These are phyloP conservation scores for Procavia capensis DNA, from an alignment of 2,113 vertebrate species.

Conservation along the genomic window DNA sequence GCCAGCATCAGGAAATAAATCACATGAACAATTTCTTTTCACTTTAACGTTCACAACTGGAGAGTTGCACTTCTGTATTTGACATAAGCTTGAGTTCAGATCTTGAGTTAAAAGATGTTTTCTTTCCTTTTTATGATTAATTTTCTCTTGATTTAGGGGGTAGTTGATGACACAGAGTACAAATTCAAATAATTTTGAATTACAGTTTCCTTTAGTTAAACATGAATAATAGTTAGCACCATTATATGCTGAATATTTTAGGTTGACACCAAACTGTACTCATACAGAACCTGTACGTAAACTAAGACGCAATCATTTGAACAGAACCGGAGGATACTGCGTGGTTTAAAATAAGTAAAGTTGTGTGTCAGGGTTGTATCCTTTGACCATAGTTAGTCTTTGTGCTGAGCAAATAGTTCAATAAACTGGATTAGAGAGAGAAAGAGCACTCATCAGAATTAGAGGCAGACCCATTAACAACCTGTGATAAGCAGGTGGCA, in stretches of 20 bases:
- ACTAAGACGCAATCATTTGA: no score
- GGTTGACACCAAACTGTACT: background rate
- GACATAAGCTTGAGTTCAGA: background rate
- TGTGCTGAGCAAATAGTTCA: no score
- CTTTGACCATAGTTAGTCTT: no score
- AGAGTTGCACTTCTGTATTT: background rate
- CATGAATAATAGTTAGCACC: background rate
- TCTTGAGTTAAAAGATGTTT: background rate
- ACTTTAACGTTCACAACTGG: background rate
- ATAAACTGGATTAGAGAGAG: no score
- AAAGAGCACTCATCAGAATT: no score
- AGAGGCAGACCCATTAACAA: no score
- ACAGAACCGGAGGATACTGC: no score
- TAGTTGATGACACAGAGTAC: background rate
- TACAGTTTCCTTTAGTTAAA: slow-evolving; percentile 24
- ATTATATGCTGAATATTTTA: background rate
- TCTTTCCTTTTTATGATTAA: background rate
- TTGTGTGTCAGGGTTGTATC: no score
- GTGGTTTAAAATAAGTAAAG: no score
- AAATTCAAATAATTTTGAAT: background rate
- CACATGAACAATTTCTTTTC: background rate
- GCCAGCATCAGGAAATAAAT: background rate
- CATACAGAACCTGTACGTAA: no score
- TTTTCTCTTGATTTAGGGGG: slow-evolving; percentile 3
- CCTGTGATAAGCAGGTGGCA: no score